Evolutionary conservation across 2,888 invertebrate genomes (phyloP).

Genomic region (Monopis laevigella): DNA sequence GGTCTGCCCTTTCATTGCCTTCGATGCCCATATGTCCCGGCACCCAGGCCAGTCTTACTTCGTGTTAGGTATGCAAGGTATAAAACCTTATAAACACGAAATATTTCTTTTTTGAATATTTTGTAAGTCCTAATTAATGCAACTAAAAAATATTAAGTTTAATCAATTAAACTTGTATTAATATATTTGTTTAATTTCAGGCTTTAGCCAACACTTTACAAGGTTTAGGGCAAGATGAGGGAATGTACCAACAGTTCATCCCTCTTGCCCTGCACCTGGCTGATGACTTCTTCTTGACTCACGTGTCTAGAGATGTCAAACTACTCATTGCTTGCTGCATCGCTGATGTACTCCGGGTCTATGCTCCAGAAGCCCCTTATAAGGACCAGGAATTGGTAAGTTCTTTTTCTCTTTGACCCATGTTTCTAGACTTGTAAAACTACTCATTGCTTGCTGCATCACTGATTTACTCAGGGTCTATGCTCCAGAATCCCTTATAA

Average conservation of each 20-base stretch:
- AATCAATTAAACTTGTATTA: too few species aligned
- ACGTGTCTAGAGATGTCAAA: conserved; percentile 92
- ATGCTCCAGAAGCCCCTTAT: conserved; percentile 97
- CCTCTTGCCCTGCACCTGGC: conserved; percentile 92
- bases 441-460: conserved; percentile 96
- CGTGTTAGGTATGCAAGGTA: too few species aligned
- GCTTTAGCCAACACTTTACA: conserved; percentile 93
- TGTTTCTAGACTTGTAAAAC: conserved; percentile 89
- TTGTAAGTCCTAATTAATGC: too few species aligned
- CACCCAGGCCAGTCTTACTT: too few species aligned
- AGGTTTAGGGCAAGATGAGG: conserved; percentile 96
- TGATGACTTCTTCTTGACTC: conserved; percentile 91
- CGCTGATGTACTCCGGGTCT: conserved; percentile 95
- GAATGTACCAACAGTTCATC: conserved; percentile 90
- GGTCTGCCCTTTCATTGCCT: too few species aligned
- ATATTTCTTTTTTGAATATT: too few species aligned
- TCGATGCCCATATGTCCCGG: too few species aligned
- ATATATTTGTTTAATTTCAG: conserved; percentile 36
- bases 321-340: conserved; percentile 96
- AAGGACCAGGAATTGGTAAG: conserved; percentile 91
- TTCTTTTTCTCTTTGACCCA: conserved; percentile 79
- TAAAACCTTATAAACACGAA: too few species aligned
- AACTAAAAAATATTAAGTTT: too few species aligned
- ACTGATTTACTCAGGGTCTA: conserved; percentile 96
- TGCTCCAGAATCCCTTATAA: conserved; percentile 98